Conservation (phyloP, 2,113 vertebrate species). For the Reinhardtius hippoglossoides region DNA sequence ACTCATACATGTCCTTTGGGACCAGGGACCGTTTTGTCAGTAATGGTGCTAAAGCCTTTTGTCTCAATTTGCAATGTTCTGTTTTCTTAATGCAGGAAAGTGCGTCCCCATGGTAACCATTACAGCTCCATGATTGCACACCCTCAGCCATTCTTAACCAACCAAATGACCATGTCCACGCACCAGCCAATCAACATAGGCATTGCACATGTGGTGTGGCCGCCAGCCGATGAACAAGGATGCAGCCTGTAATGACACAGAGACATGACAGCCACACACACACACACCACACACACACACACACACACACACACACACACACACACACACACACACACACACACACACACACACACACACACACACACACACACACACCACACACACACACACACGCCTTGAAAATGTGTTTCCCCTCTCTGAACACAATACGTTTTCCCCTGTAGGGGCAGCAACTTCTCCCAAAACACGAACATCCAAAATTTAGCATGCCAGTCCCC, state of each 20-base stretch:
- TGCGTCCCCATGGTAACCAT: conserved; percentile 93
- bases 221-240: no score
- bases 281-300: no score
- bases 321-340: no score
- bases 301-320: no score
- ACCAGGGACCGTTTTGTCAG: conserved; percentile 15
- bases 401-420: neutral
- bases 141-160: conserved; percentile 93
- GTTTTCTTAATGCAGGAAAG: conserved; percentile 86
- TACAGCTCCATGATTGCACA: conserved; percentile 94
- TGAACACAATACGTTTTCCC: conserved; percentile 30
- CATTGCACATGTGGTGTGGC: conserved; percentile 98
- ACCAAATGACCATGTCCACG: conserved; percentile 95
- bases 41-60: conserved; percentile 64
- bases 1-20: conserved; percentile 66
- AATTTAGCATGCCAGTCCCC: conserved; percentile 91
- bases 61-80: conserved; percentile 58
- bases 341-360: no score
- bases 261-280: no score
- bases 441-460: conserved; percentile 87
- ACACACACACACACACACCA: no score
- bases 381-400: neutral
- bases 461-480: conserved; percentile 90
- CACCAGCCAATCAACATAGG: conserved; percentile 98
- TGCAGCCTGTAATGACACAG: no score